phyloP scores from a whole-genome alignment of 2,888 invertebrate genomes.

The Epistrophe grossulariae region DNA sequence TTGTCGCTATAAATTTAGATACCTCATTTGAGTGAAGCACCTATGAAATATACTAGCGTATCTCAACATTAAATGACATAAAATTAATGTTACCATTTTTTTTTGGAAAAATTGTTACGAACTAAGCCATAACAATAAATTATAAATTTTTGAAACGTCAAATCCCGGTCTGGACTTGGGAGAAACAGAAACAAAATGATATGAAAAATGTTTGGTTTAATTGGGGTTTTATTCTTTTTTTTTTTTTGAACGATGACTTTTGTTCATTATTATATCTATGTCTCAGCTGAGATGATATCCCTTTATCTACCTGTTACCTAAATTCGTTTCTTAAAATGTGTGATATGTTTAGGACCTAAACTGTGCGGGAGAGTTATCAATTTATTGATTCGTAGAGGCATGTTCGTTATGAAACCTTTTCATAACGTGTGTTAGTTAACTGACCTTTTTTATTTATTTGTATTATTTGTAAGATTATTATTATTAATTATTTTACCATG shows the following conservation, averaged over 20 bases:
- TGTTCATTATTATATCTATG: not conserved
- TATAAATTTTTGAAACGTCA: conserved; percentile 56
- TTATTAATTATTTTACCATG: not conserved
- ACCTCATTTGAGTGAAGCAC: not conserved
- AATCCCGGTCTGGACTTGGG: conserved; percentile 8
- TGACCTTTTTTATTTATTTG: conserved; percentile 1
- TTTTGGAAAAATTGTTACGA: not conserved
- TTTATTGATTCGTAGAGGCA: conserved; percentile 58
- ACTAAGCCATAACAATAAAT: conserved; percentile 55
- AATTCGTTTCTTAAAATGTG: not conserved
- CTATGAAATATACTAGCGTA: not conserved
- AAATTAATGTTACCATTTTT: not conserved
- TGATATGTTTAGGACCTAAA: conserved; percentile 27
- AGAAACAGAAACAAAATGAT: conserved; percentile 31
- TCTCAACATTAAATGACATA: not conserved
- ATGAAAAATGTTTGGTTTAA: conserved; percentile 46
- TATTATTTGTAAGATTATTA: not conserved
- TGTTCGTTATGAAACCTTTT: conserved; percentile 43
- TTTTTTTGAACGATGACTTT: conserved; percentile 21
- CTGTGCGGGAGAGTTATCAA: conserved; percentile 51
- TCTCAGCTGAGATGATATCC: not conserved
- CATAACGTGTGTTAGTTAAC: not conserved
- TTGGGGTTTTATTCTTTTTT: conserved; percentile 52
- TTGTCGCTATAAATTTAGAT: not conserved
- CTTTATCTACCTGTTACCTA: conserved; percentile 25